Percentiles rank a stretch among this genome's conserved stretches.
These are phyloP conservation scores for Orchesella flavescens DNA, from an alignment of 2,888 invertebrate species.

Conservation along the genomic window DNA sequence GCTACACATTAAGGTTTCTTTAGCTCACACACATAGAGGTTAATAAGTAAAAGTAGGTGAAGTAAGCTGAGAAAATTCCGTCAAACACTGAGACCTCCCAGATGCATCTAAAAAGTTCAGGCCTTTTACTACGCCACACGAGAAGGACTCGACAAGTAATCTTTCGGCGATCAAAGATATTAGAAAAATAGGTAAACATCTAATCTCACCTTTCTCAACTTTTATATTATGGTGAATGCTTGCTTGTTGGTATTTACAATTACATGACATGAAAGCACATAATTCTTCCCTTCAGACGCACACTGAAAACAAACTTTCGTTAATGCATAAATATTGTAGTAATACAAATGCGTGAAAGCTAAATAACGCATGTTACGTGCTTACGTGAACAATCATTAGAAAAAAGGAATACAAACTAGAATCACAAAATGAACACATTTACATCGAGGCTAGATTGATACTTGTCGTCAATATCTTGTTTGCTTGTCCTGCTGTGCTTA, in stretches of 20 bases:
- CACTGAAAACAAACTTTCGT: constrained; percentile 52
- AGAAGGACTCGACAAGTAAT: constrained; percentile 21
- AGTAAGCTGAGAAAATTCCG: constrained; percentile 59
- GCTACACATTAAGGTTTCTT: constrained; percentile 5
- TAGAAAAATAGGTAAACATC: constrained; percentile 31
- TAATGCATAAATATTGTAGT: too few species aligned
- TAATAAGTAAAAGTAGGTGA: constrained; percentile 46
- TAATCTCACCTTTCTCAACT: constrained; percentile 46
- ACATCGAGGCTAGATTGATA: not conserved
- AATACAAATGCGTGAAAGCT: too few species aligned
- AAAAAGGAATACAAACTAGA: not conserved
- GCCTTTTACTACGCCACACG: constrained; percentile 28
- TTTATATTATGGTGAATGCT: not conserved
- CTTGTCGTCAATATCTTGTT: not conserved
- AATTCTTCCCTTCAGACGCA: constrained; percentile 10
- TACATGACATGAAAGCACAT: not conserved
- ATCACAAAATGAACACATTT: constrained; percentile 15
- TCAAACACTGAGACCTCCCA: constrained; percentile 60
- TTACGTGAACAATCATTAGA: not conserved
- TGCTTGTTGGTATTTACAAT: constrained; percentile 43
- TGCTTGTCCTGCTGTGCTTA: too few species aligned
- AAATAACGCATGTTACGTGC: too few species aligned
- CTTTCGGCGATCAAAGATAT: constrained; percentile 50
- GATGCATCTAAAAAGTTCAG: constrained; percentile 36
- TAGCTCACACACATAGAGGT: constrained; percentile 62